These are phyloP conservation scores for Lagocephalus sceleratus DNA, from an alignment of 2,797 vertebrate species.

Conservation along the genomic window DNA sequence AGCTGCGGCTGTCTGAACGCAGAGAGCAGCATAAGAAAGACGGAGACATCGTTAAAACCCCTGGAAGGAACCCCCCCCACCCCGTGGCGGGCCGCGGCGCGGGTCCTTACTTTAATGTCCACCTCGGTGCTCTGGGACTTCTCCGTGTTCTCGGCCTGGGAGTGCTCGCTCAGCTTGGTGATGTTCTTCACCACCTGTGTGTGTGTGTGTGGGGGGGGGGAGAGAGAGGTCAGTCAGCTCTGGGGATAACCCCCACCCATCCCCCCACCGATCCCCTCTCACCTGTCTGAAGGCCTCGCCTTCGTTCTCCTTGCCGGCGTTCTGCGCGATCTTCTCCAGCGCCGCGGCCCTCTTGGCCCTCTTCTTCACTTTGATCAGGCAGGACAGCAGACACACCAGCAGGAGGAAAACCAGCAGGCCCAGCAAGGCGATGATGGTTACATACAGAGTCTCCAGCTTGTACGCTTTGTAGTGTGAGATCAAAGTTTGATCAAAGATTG, in stretches of 20 bases:
- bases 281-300: slow-evolving; percentile 82
- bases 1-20: slow-evolving; percentile 59
- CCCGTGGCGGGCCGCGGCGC: background rate
- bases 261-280: too few relatives aligned
- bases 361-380: slow-evolving; percentile 78
- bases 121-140: slow-evolving; percentile 84
- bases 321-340: slow-evolving; percentile 75
- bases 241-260: too few relatives aligned
- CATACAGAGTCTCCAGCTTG: slow-evolving; percentile 70
- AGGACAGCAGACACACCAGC: slow-evolving; percentile 78
- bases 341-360: slow-evolving; percentile 73
- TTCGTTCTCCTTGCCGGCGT: slow-evolving; percentile 75
- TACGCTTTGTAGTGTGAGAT: too few relatives aligned
- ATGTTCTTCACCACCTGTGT: slow-evolving; percentile 81
- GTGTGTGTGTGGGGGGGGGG: too few relatives aligned
- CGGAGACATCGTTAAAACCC: slow-evolving; percentile 36
- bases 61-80: slow-evolving; percentile 11
- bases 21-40: slow-evolving; percentile 51
- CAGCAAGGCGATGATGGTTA: slow-evolving; percentile 77
- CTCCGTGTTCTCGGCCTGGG: slow-evolving; percentile 78
- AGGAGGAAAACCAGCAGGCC: slow-evolving; percentile 77
- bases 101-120: slow-evolving; percentile 76
- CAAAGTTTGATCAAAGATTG: too few relatives aligned
- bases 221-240: too few relatives aligned
- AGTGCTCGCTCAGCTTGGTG: slow-evolving; percentile 78